Percentiles rank a stretch among this genome's conserved stretches.
phyloP scores from a whole-genome alignment of 2,113 vertebrate genomes.

The Mastomys coucha region DNA sequence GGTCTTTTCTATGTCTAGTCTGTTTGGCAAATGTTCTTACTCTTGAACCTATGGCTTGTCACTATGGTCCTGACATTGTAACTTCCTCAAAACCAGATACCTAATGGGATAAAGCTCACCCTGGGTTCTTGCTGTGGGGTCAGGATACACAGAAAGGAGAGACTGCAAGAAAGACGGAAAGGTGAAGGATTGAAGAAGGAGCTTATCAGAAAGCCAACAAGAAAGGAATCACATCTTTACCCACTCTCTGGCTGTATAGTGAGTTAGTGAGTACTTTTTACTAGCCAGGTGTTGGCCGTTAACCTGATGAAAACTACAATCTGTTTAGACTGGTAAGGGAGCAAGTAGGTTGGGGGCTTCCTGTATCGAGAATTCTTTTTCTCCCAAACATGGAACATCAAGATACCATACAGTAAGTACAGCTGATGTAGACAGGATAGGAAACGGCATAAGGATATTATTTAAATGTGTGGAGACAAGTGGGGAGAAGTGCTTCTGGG shows the following conservation, averaged over 20 bases:
- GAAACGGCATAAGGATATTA: conserved; percentile 10
- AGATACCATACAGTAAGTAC: not conserved
- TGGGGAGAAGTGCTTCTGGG: not conserved
- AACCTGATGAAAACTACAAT: conserved; percentile 31
- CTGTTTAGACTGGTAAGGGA: not conserved
- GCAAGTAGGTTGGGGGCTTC: not conserved
- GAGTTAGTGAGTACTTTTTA: not conserved
- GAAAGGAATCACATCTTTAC: not conserved
- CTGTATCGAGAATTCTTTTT: not conserved
- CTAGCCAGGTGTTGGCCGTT: not conserved
- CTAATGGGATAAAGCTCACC: not conserved
- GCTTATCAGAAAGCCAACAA: not conserved
- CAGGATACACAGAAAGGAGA: not conserved
- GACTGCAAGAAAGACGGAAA: not conserved
- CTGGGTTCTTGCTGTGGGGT: not conserved
- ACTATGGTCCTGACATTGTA: not conserved
- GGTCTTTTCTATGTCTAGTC: not conserved
- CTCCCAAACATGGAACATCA: not conserved
- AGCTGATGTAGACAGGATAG: not conserved
- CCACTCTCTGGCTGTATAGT: not conserved
- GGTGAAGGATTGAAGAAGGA: not conserved
- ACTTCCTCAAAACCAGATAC: conserved; percentile 14
- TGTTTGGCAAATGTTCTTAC: not conserved
- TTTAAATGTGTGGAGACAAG: not conserved
- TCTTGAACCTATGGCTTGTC: not conserved